Base-by-base conservation (phyloP, 1,140 invertebrate species). In the Euura saliciscinereae region DNA sequence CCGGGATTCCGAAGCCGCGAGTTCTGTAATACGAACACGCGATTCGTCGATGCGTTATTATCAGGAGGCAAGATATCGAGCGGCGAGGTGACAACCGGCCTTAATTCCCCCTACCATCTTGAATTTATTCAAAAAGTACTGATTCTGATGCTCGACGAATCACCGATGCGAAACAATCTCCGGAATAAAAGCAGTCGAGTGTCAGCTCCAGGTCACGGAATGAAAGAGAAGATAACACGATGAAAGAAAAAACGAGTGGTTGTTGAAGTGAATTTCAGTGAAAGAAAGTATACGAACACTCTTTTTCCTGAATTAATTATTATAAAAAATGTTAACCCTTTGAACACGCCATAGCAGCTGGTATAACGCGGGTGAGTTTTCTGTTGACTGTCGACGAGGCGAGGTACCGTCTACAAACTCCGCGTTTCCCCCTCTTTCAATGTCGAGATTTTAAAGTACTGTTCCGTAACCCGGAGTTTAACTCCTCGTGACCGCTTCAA, bases 401-500 rank as follows among this genome's bases (percentile, higher is more conserved):
- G 51, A 59, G 13, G 8, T n/a, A 59, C 51, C 51, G 51, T 59
- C 51, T 8, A 59, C 51, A 59, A n/a, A 59, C 51, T 59, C 51
- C 51, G 51, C 51, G 51, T 59, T 59, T 59, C 5, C 51, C 6
- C 51, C 5, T 59, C 51, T 59, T 59, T 8, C 3, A 59, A 59
- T n/a, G 6, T 59, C 8, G 13, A 59, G 13, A 59, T 59, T 59
- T 59, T 59, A 59, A 59, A 59, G 51, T 59, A 11, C 51, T n/a
- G 5, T 59, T 59, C 51, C 51, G 8, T n/a, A n/a, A 28, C 28
- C 28, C 28, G 51, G 3, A 8, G 51, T 59, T 59, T 4, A 59
- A 59, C 51, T 59, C 51, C 51, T 59, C 51, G 51, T 59, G 51
- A 59, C 51, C 51, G 51, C 13, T 59, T 59, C 51, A 59, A 59